Base-by-base conservation (phyloP, 2,888 invertebrate species). In the Criorhina ranunculi region DNA sequence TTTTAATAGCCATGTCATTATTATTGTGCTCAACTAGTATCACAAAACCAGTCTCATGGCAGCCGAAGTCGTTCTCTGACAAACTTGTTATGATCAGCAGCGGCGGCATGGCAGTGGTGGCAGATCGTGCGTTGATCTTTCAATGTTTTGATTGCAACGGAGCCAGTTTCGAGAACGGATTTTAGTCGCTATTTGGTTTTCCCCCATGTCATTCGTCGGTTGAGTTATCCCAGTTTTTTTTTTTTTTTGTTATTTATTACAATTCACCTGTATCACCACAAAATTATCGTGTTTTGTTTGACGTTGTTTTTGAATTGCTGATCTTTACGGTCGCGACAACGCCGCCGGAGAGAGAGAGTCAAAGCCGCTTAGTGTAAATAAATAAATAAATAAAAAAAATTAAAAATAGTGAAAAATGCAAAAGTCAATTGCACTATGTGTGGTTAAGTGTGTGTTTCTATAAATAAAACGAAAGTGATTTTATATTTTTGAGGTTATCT, bases 71-170 rank as follows among this genome's bases (percentile, higher is more conserved):
- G 17, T 33, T 76, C 62, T 42, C 69, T 9, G 15, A 55, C 31
- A 33, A 64, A 60, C 70, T 29, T 66, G 77, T 15, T 60, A 7
- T 35, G 37, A 31, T 70, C 62, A 44, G 33, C 29, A 4, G 53
- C 33, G 6, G 35, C 33, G 24, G 60, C 49, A 31, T 37, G 11
- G 46, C 31, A 15, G 2, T 9, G 24, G 17, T 69, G 29, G 37
- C 42, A 49, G 81, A 64, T 77, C 66, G 51, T 24, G 24, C 24
- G 24, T 15, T 53, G 66, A 82, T 82, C 82, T 82, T 19, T 24
- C 33, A 72, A 66, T 78, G 59, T 82, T 82, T 60, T 72, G 66
- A 67, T 67, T 66, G 29, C 46, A 64, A 37, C 62, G 7, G 17
- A 66, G 59, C 24, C 19, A 33, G 72, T 72, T 78, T 59, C n/a